Percentiles rank a stretch among this genome's conserved stretches.
Conservation (phyloP, 92 coral and sea anemone genomes). For the Umimayanthus chanpuru region DNA sequence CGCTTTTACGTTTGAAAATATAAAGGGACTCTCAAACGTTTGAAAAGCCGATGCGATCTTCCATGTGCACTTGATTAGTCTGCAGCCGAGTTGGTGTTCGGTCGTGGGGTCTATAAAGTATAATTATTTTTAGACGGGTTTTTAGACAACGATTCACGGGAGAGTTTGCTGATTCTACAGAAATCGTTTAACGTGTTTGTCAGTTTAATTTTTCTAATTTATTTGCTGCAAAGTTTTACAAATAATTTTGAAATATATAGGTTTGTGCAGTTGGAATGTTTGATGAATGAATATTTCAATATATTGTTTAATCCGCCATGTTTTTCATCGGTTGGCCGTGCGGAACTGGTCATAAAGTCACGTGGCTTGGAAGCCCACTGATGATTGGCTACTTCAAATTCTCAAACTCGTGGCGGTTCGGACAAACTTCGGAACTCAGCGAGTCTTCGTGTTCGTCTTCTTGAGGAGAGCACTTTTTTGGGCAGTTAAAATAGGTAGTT, state of each 20-base stretch:
- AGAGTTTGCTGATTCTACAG: too few relatives aligned
- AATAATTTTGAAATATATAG: neutral
- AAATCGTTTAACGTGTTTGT: too few relatives aligned
- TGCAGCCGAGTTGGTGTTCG: too few relatives aligned
- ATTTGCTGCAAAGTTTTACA: neutral
- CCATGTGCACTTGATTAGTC: too few relatives aligned
- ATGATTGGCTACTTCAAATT: conserved; percentile 23
- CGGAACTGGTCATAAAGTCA: neutral
- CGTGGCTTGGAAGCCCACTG: neutral
- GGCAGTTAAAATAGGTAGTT: neutral
- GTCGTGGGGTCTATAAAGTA: too few relatives aligned
- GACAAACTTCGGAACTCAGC: conserved; percentile 15
- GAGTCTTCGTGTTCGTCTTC: neutral
- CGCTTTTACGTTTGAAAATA: too few relatives aligned
- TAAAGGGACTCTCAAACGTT: too few relatives aligned
- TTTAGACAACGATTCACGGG: too few relatives aligned
- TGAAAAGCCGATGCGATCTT: too few relatives aligned
- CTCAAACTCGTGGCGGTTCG: conserved; percentile 34
- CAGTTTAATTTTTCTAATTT: too few relatives aligned
- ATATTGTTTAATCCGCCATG: conserved; percentile 2
- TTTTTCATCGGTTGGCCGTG: conserved; percentile 13
- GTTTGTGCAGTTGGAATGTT: too few relatives aligned
- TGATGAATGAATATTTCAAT: conserved; percentile 1
- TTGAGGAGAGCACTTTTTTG: neutral
- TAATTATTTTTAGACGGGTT: too few relatives aligned